Evolutionary conservation across 2,113 vertebrate species (phyloP).

Genomic region (Equus quagga): DNA sequence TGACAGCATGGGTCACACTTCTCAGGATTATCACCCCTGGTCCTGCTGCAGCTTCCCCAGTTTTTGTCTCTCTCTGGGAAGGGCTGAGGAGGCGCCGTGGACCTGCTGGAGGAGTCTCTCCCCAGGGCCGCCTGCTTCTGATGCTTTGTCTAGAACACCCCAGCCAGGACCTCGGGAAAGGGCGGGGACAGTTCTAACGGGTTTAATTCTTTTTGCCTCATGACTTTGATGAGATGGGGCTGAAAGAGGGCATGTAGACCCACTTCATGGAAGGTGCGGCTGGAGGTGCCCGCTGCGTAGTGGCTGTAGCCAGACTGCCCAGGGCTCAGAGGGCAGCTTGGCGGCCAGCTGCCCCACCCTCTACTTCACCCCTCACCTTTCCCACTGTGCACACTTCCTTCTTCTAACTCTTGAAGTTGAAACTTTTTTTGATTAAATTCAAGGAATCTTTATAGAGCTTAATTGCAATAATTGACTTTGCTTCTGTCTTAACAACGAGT

Average conservation of each 20-base stretch:
- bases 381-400: background rate
- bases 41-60: fast-evolving
- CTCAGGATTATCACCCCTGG: background rate
- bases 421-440: conserved; percentile 14
- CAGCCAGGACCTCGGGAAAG: no score
- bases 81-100: fast-evolving
- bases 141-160: no score
- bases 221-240: no score
- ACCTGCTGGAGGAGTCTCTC: background rate
- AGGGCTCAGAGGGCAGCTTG: background rate
- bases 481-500: conserved; percentile 62
- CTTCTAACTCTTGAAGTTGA: conserved; percentile 17
- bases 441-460: conserved; percentile 17
- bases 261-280: fast-evolving
- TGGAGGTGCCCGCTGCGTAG: fast-evolving
- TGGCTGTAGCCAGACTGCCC: fast-evolving
- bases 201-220: background rate
- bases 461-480: conserved; percentile 74
- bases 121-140: background rate
- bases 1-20: fast-evolving
- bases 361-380: background rate
- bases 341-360: background rate
- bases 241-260: fast-evolving
- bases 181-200: fast-evolving
- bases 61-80: background rate